These are phyloP conservation scores for Pomacea maculata DNA, from an alignment of 1,140 invertebrate genomes.

Conservation along the genomic window DNA sequence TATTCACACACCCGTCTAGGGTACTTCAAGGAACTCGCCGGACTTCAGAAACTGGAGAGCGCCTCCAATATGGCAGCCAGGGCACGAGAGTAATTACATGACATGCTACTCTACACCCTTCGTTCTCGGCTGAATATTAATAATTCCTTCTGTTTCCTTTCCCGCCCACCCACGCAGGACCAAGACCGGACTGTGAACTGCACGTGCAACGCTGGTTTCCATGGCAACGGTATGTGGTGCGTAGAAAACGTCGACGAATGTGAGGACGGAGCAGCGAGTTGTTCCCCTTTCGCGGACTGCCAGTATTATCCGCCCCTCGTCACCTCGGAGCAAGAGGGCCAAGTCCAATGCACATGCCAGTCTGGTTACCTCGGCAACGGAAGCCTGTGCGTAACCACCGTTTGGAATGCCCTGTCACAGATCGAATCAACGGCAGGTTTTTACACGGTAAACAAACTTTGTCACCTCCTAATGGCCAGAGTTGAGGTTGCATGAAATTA, in stretches of 20 bases:
- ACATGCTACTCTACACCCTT: too few relatives aligned
- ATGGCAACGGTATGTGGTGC: conserved; percentile 58
- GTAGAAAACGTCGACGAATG: conserved; percentile 41
- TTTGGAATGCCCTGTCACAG: conserved; percentile 26
- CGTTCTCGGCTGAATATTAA: too few relatives aligned
- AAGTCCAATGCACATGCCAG: conserved; percentile 21
- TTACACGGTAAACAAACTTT: conserved; percentile 13
- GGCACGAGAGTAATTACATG: too few relatives aligned
- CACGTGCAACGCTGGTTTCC: conserved; percentile 48
- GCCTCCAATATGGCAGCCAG: too few relatives aligned
- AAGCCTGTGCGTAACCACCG: conserved; percentile 27
- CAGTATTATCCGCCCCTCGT: conserved; percentile 19
- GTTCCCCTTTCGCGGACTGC: conserved; percentile 42
- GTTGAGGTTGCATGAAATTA: too few relatives aligned
- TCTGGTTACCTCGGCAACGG: conserved; percentile 32
- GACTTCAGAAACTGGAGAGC: too few relatives aligned
- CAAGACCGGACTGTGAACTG: conserved; percentile 29
- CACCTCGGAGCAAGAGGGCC: conserved; percentile 11
- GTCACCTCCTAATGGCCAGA: too few relatives aligned
- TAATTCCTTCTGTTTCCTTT: too few relatives aligned
- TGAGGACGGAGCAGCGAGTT: conserved; percentile 48
- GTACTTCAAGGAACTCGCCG: too few relatives aligned
- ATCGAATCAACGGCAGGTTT: conserved; percentile 21
- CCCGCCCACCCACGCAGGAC: not conserved
- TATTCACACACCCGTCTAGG: too few relatives aligned